Percentiles rank a stretch among this genome's conserved stretches.
phyloP scores from a whole-genome alignment of 2,113 vertebrate genomes.

The Protobothrops mucrosquamatus region DNA sequence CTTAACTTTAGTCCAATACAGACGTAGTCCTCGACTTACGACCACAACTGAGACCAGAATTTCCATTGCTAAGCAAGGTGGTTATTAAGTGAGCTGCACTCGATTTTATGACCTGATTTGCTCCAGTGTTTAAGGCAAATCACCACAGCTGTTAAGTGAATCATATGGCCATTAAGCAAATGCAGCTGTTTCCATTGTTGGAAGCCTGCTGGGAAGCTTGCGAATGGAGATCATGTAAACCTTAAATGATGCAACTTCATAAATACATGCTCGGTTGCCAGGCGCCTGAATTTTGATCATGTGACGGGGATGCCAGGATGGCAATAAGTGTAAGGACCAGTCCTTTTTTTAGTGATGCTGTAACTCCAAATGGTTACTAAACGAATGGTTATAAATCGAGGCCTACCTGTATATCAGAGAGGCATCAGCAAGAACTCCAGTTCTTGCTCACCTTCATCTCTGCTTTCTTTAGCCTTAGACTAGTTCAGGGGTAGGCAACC shows the following conservation, averaged over 20 bases:
- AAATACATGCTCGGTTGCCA: not conserved
- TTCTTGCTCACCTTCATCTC: not conserved
- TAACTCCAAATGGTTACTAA: not conserved
- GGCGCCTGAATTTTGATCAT: not conserved
- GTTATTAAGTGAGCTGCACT: not conserved
- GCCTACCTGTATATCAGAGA: not conserved
- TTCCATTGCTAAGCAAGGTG: not conserved
- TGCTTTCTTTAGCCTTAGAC: not conserved
- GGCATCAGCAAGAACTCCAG: not conserved
- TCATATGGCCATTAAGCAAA: not conserved
- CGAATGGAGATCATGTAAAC: not conserved
- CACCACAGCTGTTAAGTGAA: not conserved
- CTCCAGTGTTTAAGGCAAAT: not conserved
- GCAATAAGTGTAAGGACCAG: not conserved
- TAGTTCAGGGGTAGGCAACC: no score
- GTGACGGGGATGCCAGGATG: not conserved
- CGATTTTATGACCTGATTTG: not conserved
- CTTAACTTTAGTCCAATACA: not conserved
- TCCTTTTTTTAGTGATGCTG: not conserved
- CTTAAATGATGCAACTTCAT: not conserved
- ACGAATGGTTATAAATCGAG: not conserved
- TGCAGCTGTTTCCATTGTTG: not conserved
- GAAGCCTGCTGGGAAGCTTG: not conserved
- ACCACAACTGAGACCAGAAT: not conserved
- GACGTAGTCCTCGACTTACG: not conserved